A percentile compares a stretch with the other conserved stretches of the same genome.
Conservation (phyloP, 2,888 invertebrate genomes). For the Oscheius sp. region DNA sequence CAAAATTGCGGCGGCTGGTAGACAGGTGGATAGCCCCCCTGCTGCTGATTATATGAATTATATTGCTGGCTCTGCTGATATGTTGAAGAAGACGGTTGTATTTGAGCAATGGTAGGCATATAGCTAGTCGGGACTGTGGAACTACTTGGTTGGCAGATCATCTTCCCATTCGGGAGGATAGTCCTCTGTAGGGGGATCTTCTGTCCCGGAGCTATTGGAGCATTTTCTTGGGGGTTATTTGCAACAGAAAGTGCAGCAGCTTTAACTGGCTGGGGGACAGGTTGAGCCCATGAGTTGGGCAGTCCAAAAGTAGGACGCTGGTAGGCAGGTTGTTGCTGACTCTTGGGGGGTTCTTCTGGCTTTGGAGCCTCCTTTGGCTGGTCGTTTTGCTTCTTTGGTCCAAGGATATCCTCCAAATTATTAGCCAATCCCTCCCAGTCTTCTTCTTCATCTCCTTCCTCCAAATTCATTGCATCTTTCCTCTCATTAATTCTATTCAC, state of each 20-base stretch:
- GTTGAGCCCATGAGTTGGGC: constrained; percentile 10
- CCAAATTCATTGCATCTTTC: background rate
- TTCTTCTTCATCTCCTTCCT: constrained; percentile 5
- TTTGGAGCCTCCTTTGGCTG: background rate
- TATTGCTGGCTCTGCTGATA: too few species aligned
- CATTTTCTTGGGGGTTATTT: background rate
- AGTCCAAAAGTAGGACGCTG: too few species aligned
- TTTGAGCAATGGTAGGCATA: too few species aligned
- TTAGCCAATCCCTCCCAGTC: constrained; percentile 21
- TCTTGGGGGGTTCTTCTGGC: background rate
- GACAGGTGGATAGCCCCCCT: too few species aligned
- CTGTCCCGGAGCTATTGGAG: constrained; percentile 38
- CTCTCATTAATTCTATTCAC: background rate
- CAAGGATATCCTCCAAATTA: background rate
- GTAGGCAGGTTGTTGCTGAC: background rate
- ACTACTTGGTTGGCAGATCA: background rate
- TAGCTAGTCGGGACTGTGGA: background rate
- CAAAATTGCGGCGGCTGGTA: too few species aligned
- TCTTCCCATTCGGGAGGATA: constrained; percentile 38
- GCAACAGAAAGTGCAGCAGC: background rate
- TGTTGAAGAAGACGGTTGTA: too few species aligned
- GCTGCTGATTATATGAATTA: too few species aligned
- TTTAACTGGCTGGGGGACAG: constrained; percentile 19
- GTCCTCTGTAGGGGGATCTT: constrained; percentile 39
- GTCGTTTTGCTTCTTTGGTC: background rate